Base-by-base conservation (phyloP, 2,797 vertebrate species). In the Peromyscus aztecus region DNA sequence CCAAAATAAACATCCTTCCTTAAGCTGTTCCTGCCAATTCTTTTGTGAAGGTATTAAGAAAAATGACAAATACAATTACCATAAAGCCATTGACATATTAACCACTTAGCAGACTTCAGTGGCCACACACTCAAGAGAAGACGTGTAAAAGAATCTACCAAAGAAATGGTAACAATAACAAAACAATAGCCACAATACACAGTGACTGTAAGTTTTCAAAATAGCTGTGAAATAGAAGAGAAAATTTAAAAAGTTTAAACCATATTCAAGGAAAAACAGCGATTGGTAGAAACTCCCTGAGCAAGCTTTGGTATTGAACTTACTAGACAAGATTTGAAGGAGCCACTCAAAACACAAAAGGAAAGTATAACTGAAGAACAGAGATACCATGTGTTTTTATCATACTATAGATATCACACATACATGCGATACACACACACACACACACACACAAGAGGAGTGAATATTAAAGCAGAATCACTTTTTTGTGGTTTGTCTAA, bases 251-350 rank as follows among this genome's bases (percentile, higher is more conserved):
- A 13, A 29, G 37, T 76, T 40, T 63, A 55, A 24, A 21, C 29
- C 21, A 65, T 78, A 71, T 8, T 57, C 13, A 57, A 16, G 31
- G 21, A 19, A 3, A 27, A 67, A 55, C 89, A 69, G 29, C 5
- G 84, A 27, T 49, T 88, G 6, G 80, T 90, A 67, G 24, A 87
- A 71, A 71, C 27, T 57, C 24, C 2, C 65, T 89, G 49, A 81
- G 21, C 9, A 14, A 16, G 40, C 3, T 21, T 19, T 69, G 24
- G 21, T 46, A 34, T 43, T 92, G 27, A 24, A 49, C 13, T 63
- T 81, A 85, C 31, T 85, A 69, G n/a, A 63, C 21, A 90, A 93
- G 49, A 95, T 59, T 91, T 94, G 84, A 85, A 65, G 55, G 24
- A 8, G 3, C 9, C 27, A 10, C 31, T 82, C 37, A 77, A 86